phyloP scores from a whole-genome alignment of 2,888 invertebrate genomes.

The Zele albiditarsus region DNA sequence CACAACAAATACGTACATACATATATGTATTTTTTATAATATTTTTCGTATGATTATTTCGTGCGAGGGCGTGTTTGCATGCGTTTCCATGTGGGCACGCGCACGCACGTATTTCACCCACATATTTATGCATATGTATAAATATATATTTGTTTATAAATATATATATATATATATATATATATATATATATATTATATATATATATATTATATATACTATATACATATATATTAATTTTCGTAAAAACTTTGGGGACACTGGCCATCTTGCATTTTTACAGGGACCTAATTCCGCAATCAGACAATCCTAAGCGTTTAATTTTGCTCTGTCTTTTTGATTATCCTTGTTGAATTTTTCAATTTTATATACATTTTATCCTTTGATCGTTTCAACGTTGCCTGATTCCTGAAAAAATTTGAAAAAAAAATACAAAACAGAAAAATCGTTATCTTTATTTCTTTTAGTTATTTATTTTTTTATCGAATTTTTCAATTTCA shows the following conservation, averaged over 20 bases:
- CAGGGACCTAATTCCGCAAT: slow-evolving; percentile 73
- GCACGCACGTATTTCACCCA: slow-evolving; percentile 43
- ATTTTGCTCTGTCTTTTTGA: slow-evolving; percentile 65
- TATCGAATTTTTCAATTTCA: slow-evolving; percentile 72
- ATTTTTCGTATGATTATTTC: slow-evolving; percentile 59
- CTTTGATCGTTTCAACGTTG: slow-evolving; percentile 77
- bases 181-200: slow-evolving; percentile 15
- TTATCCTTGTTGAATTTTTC: slow-evolving; percentile 48
- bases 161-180: slow-evolving; percentile 40
- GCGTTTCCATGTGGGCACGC: slow-evolving; percentile 46
- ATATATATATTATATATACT: slow-evolving; percentile 44
- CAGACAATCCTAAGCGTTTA: slow-evolving; percentile 73
- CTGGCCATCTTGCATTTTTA: slow-evolving; percentile 73
- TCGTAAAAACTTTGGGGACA: slow-evolving; percentile 72
- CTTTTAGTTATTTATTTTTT: slow-evolving; percentile 74
- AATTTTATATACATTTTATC: slow-evolving; percentile 61
- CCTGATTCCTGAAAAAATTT: slow-evolving; percentile 73
- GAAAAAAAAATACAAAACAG: slow-evolving; percentile 6
- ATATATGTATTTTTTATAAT: slow-evolving; percentile 60
- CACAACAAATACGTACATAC: slow-evolving; percentile 51
- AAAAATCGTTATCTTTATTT: slow-evolving; percentile 72
- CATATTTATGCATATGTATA: slow-evolving; percentile 3
- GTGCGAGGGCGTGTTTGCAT: slow-evolving; percentile 49
- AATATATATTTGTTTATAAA: slow-evolving; percentile 34
- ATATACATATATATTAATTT: slow-evolving; percentile 57